Conservation (phyloP, 2,888 invertebrate species). For the Catocala sponsa region DNA sequence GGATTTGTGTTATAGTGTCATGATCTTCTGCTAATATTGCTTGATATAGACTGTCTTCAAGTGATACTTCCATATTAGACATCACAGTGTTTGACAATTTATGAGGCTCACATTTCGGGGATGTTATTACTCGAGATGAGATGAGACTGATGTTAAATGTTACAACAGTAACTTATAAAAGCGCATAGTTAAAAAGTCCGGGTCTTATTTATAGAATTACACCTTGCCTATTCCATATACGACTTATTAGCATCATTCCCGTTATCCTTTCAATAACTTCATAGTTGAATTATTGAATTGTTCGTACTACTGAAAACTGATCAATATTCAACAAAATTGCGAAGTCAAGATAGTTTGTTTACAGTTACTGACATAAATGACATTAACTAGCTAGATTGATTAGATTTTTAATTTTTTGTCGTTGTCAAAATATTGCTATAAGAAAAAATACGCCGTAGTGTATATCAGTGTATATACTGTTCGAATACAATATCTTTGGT, state of each 20-base stretch:
- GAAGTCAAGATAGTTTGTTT: too few relatives aligned
- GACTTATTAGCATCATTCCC: background rate
- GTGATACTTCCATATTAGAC: slow-evolving; percentile 53
- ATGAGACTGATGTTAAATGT: background rate
- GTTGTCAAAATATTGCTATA: too few relatives aligned
- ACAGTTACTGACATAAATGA: too few relatives aligned
- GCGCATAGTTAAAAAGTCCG: background rate
- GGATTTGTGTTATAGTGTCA: slow-evolving; percentile 75
- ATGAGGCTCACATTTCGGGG: slow-evolving; percentile 10
- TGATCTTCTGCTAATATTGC: slow-evolving; percentile 72
- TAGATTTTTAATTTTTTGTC: too few relatives aligned
- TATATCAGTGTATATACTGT: too few relatives aligned
- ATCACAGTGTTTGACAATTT: background rate
- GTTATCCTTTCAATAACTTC: background rate
- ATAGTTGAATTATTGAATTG: too few relatives aligned
- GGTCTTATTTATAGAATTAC: background rate
- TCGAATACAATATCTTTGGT: too few relatives aligned
- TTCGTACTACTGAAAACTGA: too few relatives aligned
- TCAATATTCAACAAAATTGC: background rate
- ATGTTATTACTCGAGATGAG: background rate
- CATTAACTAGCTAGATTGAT: too few relatives aligned
- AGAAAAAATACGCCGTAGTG: too few relatives aligned
- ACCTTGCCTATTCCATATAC: background rate
- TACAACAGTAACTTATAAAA: background rate
- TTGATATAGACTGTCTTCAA: slow-evolving; percentile 74